Conservation (phyloP, 2,888 invertebrate species). For the Seira ritae region DNA sequence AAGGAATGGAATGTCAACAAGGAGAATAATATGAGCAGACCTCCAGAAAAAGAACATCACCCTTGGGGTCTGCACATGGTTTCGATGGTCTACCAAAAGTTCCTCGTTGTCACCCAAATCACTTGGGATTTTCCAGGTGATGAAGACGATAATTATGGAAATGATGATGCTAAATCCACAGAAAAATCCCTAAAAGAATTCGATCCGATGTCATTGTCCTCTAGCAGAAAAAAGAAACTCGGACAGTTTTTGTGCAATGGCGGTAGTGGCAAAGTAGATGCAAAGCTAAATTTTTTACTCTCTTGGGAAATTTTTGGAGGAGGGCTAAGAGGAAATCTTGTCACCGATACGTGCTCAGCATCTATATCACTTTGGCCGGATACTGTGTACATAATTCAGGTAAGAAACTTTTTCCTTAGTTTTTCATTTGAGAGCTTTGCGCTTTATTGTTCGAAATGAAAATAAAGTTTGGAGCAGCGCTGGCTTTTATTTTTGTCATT, state of each 20-base stretch:
- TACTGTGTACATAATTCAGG: conserved; percentile 88
- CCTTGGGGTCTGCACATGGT: conserved; percentile 82
- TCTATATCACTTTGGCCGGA: conserved; percentile 88
- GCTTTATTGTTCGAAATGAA: too few species aligned
- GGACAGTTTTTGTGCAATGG: neutral
- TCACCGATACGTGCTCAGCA: conserved; percentile 87
- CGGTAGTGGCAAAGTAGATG: conserved; percentile 15
- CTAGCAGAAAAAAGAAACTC: neutral
- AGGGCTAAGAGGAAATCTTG: conserved; percentile 87
- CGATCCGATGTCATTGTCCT: too few species aligned
- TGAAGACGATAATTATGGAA: conserved; percentile 10
- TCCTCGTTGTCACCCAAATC: conserved; percentile 82
- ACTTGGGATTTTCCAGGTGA: conserved; percentile 79
- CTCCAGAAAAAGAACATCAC: neutral
- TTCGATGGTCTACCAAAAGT: conserved; percentile 84
- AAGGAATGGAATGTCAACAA: too few species aligned
- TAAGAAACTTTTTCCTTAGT: conserved; percentile 75
- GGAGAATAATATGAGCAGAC: neutral
- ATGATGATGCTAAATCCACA: neutral
- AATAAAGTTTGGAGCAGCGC: too few species aligned
- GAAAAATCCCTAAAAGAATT: neutral
- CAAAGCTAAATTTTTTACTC: conserved; percentile 81
- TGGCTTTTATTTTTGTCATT: too few species aligned
- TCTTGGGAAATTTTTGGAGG: conserved; percentile 91
- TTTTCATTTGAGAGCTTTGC: too few species aligned